Evolutionary conservation across 1,140 invertebrate species (phyloP), one percentile per base, ranked within the genome.

Genomic region (Dendroctonus valens): DNA sequence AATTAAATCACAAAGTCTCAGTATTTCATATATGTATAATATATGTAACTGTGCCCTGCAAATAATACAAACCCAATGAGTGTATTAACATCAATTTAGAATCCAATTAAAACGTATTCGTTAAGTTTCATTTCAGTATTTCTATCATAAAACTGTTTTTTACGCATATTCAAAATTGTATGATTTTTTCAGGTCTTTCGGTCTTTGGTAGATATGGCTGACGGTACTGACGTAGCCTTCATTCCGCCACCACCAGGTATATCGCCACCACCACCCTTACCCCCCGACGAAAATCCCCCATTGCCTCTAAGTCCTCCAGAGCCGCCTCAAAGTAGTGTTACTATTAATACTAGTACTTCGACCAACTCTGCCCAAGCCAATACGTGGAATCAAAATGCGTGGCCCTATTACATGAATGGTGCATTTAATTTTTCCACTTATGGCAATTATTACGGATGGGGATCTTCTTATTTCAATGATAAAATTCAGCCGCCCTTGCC

Each of bases 401-500:
- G 62, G 41, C 15, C 44, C 9, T 69, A 64, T 41, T 67, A 61
- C 41, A 67, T 64, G 41, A 49, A 65, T n/a, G 44, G 40, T 42
- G 49, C 8, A 39, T 51, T 12, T 37, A 52, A 15, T 37, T 7
- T 63, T 58, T 51, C 59, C 7, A 54, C 59, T 38, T 57, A 65
- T 41, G 52, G 26, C 1, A 37, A 52, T 8, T 67, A 51, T 44
- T 69, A 62, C 44, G 49, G 51, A 6, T 59, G 59, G 39, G 40
- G 41, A 46, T 39, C 14, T 15, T 48, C 48, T 9, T 54, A 66
- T 51, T 61, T 62, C 40, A 67, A 69, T 48, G 60, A 60, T 0
- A 69, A 67, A 65, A 48, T 67, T 57, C 69, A 75, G 57, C 67
- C 72, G 38, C 72, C 73, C 55, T 44, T 75, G 38, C 73, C 73